A percentile compares a stretch with the other conserved stretches of the same genome.
These are phyloP conservation scores for Tapera naevia DNA, from an alignment of 2,797 vertebrate species.

Conservation along the genomic window DNA sequence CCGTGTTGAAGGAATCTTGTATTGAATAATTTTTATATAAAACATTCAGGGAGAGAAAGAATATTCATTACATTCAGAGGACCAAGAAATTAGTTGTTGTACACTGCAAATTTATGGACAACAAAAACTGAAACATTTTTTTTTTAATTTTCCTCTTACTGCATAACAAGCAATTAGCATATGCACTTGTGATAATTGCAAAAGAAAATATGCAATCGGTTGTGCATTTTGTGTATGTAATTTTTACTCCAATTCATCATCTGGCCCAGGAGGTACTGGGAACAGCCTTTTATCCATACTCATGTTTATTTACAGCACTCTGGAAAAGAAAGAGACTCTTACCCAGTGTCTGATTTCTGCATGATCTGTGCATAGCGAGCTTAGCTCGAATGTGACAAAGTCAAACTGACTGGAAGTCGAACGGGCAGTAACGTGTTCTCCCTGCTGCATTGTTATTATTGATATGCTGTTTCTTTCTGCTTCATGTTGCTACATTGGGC, in stretches of 20 bases:
- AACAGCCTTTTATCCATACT: neutral
- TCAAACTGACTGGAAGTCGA: neutral
- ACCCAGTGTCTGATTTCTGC: neutral
- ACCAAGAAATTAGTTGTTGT: neutral
- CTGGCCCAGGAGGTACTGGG: neutral
- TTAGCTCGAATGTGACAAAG: neutral
- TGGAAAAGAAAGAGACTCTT: neutral
- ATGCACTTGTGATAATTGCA: neutral
- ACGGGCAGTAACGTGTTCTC: neutral
- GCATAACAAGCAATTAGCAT: constrained; percentile 4
- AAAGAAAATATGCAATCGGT: neutral
- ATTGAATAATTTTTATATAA: neutral
- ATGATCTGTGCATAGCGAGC: neutral
- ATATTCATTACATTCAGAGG: neutral
- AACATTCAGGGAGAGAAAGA: neutral
- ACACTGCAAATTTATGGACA: neutral
- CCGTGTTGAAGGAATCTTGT: neutral
- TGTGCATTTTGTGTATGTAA: neutral
- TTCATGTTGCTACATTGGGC: neutral
- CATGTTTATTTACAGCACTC: neutral
- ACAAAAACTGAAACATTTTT: neutral
- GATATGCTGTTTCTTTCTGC: neutral
- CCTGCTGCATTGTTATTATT: neutral
- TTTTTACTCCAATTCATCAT: constrained; percentile 2
- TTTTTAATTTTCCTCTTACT: neutral